Percentiles rank a stretch among this genome's conserved stretches.
Conservation (phyloP, 1,140 invertebrate genomes). For the Sycophila sp. region DNA sequence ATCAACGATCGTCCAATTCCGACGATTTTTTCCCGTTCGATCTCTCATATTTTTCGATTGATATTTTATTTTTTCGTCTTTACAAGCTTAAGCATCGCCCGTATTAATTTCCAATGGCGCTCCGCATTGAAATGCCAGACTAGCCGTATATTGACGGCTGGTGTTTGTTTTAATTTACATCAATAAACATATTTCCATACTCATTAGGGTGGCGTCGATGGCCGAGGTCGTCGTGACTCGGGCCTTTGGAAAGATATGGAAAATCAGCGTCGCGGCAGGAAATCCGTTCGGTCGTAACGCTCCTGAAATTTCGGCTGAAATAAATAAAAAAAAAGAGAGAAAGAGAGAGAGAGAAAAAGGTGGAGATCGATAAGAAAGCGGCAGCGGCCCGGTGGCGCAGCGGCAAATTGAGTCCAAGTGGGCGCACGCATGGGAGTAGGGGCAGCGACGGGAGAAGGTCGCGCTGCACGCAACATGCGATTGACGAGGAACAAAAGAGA, state of each 20-base stretch:
- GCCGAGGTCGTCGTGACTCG: too few relatives aligned
- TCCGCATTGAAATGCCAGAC: constrained; percentile 17
- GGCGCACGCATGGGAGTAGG: too few relatives aligned
- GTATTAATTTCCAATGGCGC: constrained; percentile 9
- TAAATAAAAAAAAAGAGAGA: not conserved
- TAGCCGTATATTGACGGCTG: not conserved
- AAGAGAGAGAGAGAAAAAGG: constrained; percentile 11
- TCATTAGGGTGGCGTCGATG: constrained; percentile 2
- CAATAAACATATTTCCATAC: constrained; percentile 30
- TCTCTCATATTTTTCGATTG: too few relatives aligned
- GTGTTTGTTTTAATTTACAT: constrained; percentile 38
- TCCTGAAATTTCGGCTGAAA: not conserved
- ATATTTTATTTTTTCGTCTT: not conserved
- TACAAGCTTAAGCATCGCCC: not conserved
- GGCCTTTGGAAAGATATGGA: not conserved
- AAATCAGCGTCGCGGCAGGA: not conserved
- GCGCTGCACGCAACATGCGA: constrained; percentile 8
- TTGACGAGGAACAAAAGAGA: constrained; percentile 26
- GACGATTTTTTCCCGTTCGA: too few relatives aligned
- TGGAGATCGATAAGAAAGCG: constrained; percentile 37
- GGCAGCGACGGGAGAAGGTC: constrained; percentile 32
- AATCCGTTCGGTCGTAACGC: not conserved
- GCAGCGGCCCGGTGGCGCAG: not conserved
- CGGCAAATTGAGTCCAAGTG: not conserved
- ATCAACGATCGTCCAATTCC: not conserved